Base-by-base conservation (phyloP, 2,888 invertebrate genomes). In the Elmis aenea region DNA sequence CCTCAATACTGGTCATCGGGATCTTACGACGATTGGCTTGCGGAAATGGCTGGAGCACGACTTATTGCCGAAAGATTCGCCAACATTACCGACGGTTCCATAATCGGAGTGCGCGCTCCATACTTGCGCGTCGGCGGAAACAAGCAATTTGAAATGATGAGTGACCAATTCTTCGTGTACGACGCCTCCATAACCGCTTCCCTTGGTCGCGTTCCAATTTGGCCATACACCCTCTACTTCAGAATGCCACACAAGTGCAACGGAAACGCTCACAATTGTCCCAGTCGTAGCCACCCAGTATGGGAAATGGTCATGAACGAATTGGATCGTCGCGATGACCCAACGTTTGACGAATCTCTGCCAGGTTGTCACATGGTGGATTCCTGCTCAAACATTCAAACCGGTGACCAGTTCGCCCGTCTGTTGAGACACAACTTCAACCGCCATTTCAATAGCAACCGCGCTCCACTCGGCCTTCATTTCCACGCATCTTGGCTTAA, bases 231-330 rank as follows among this genome's bases (percentile, higher is more conserved):
- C 2, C 72, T 96, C 13, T 94, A 95, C 74, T 94, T 91, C 82
- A 81, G 91, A 45, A 91, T 94, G 88, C 91, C 93, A 1, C 93
- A 94, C 72, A 91, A 88, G 66, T 93, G 93, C 66, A 90, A 90
- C 66, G 91, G 91, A 46, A 93, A 93, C 64, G 90, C 90, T 9
- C 90, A 90, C 63, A 92, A 92, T 66, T 93, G 93, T 59, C 93
- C 93, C 12, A 86, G 86, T 27, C 74, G 85, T 62, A 87, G 87
- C 57, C 92, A 93, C 59, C 91, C 92, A 13, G 89, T 93, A 23
- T 93, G 93, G 93, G 93, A 93, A 71, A 92, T 93, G 82, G 92
- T 92, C 31, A 90, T 93, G 89, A 93, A 93, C 64, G 93, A 93
- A 66, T 70, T 93, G 53, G 92, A 93, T 69, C 81, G 92, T 66